A percentile compares a stretch with the other conserved stretches of the same genome.
Conservation (phyloP, 2,797 vertebrate species). For the Pangasius larnaudii region DNA sequence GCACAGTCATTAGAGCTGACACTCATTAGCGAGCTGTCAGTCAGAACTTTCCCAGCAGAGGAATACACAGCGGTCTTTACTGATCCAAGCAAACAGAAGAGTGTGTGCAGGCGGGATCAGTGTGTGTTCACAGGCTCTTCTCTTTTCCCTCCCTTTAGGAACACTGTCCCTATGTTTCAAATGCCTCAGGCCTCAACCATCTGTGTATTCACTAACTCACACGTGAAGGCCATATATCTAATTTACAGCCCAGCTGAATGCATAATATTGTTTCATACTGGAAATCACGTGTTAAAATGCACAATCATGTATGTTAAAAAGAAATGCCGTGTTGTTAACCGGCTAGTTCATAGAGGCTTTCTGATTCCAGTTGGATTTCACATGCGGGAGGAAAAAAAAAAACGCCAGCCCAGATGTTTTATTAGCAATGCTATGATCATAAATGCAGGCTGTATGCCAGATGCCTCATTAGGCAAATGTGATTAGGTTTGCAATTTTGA, state of each 20-base stretch:
- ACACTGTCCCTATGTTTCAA: constrained; percentile 58
- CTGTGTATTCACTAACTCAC: constrained; percentile 64
- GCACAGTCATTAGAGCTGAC: constrained; percentile 45
- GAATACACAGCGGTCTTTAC: constrained; percentile 25
- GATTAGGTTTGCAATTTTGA: constrained; percentile 66
- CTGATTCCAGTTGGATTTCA: constrained; percentile 28
- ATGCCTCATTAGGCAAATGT: constrained; percentile 79
- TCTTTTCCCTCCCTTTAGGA: constrained; percentile 34
- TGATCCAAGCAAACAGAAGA: constrained; percentile 11
- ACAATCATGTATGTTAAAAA: constrained; percentile 40
- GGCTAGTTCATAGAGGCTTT: neutral
- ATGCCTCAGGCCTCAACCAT: constrained; percentile 72
- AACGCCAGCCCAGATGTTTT: constrained; percentile 68
- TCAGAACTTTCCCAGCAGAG: constrained; percentile 44
- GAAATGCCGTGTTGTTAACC: neutral
- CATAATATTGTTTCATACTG: constrained; percentile 66
- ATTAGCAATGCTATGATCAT: constrained; percentile 66
- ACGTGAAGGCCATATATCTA: constrained; percentile 67
- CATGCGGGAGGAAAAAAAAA: neutral
- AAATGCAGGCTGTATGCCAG: constrained; percentile 74
- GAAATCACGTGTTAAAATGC: constrained; percentile 66
- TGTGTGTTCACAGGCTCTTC: constrained; percentile 16
- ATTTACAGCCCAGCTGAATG: constrained; percentile 72
- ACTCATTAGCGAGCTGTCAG: constrained; percentile 52
- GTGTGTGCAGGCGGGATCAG: constrained; percentile 13